Evolutionary conservation across 2,888 invertebrate genomes (phyloP), one percentile per base, ranked within the genome.

Genomic region (Scotopteryx bipunctaria): DNA sequence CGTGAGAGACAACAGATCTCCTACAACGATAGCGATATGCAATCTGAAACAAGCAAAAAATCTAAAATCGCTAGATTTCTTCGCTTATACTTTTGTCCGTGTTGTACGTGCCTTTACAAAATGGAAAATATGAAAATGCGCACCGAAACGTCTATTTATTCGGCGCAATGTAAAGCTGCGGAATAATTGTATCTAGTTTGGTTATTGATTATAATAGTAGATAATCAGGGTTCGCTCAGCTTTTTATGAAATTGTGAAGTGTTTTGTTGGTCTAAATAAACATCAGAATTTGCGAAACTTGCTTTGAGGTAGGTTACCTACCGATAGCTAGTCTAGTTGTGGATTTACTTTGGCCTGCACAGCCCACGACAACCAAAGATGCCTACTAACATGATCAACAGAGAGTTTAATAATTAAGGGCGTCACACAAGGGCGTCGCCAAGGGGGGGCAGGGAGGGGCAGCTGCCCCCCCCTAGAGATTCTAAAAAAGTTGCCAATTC

Each of bases 71-170:
- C 88, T 0, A 76, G 75, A 57, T 88, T 89, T 65, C 61, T 89
- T 23, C 80, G 88, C 1, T 62, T 89, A 5, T 89, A 88, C 60
- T 90, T 90, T 54, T 89, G 88, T 58, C 86, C 89, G 1, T 90
- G 89, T 66, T 88, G 88, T 60, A 79, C 82, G 6, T 89, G 89
- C 61, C 71, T 89, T 1, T 89, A 89, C 43, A 74, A 81, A 56
- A 66, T 88, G 45, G 89, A 89, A 52, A 86, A 76, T 55, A 77
- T 78, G 69, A 69, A 44, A 36, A 40, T 29, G 9, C 33, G 71
- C 14, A 78, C 81, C 0, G 72, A 80, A 3, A 38, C 37, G 3
- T 57, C 59, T 14, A 43, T 55, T 9, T 58, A 62, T 19, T 57
- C 52, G 29, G 49, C 52, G 8, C 49, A 56, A 27, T 40, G 33